Percentiles rank a stretch among this genome's conserved stretches.
phyloP scores from a whole-genome alignment of 2,888 invertebrate species.

The Hesperia comma region DNA sequence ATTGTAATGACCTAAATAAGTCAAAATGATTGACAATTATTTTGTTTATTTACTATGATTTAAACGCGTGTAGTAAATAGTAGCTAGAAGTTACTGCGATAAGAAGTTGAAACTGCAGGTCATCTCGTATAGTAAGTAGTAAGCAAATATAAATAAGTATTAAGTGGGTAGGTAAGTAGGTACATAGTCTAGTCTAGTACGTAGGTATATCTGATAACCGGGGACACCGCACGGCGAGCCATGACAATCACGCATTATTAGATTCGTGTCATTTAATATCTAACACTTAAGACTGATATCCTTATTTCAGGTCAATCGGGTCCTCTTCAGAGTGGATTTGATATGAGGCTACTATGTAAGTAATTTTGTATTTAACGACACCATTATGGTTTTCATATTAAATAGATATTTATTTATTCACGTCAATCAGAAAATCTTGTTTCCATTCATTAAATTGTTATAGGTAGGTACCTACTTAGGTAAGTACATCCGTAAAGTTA shows the following conservation, averaged over 20 bases:
- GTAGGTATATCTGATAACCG: neutral
- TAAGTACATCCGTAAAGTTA: too few relatives aligned
- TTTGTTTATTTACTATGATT: conserved; percentile 13
- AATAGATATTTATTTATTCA: too few relatives aligned
- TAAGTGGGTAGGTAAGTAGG: too few relatives aligned
- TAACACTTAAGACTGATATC: neutral
- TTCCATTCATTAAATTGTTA: too few relatives aligned
- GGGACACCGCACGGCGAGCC: neutral
- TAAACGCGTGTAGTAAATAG: conserved; percentile 7
- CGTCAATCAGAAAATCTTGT: too few relatives aligned
- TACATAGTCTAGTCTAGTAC: too few relatives aligned
- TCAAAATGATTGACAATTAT: neutral
- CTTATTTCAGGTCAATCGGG: neutral
- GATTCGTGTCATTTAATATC: conserved; percentile 5
- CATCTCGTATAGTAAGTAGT: conserved; percentile 1
- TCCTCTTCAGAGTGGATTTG: neutral
- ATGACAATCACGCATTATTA: conserved; percentile 11
- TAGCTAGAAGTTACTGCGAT: neutral
- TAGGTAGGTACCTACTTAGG: too few relatives aligned
- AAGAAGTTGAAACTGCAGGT: neutral
- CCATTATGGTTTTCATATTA: too few relatives aligned
- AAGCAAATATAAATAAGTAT: neutral
- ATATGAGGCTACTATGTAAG: neutral
- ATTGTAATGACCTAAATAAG: too few relatives aligned
- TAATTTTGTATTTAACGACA: too few relatives aligned